Base-by-base conservation (phyloP, 1,140 invertebrate genomes). In the Mizuhopecten yessoensis region DNA sequence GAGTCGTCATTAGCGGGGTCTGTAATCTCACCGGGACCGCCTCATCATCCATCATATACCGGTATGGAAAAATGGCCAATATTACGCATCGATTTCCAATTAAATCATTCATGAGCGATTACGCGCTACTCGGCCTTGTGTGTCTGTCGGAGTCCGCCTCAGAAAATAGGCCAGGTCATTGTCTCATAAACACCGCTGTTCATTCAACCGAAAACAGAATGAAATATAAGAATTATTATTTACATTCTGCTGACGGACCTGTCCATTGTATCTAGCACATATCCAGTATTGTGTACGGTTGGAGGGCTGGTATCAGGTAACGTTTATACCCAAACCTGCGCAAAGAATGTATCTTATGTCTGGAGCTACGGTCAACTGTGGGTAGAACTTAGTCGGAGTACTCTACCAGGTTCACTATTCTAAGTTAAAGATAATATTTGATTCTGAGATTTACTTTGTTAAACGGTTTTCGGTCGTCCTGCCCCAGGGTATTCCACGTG, bases 61-160 rank as follows among this genome's bases (percentile, higher is more conserved):
- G 57, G 5, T 75, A 75, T 75, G 57, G 57, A 75, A 75, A 75
- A 75, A 75, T 75, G 57, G 57, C 57, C n/a, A 75, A 75, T 29
- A 75, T n/a, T 75, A 75, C 57, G 3, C 57, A 75, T 75, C 57
- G 57, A 75, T 75, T 75, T 29, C n/a, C 57, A 75, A 75, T 75
- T 75, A 29, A 75, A 75, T 75, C 23, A 75, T 75, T 75, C 57
- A 75, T 75, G 57, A 75, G 23, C 57, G 57, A 75, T 75, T 75
- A 75, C 17, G 57, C 57, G 5, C 1, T 75, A 29, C 57, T 75
- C 57, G 57, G 57, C 57, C n/a, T 29, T 7, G 57, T 29, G 9
- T 13, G 20, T 23, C 45, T 15, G 45, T 49, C 45, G 20, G 45
- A 49, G 13, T 49, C 45, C 45, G 45, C 5, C 1, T 2, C 15